Conservation (phyloP, 1,140 invertebrate genomes). For the Drosophila sechellia region DNA sequence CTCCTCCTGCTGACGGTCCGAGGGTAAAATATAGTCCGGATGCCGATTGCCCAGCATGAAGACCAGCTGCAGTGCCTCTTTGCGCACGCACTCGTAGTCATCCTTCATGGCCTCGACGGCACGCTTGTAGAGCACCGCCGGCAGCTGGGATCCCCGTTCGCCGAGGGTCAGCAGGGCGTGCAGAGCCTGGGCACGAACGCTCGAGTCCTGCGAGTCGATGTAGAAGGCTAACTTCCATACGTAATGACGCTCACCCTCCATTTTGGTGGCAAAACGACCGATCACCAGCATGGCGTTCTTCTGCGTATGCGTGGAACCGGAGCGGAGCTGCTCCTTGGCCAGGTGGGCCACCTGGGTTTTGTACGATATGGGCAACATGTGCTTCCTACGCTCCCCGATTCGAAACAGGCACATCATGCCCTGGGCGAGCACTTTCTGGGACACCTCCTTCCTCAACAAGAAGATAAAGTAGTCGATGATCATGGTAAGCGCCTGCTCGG, state of each 20-base stretch:
- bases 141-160: constrained; percentile 90
- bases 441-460: constrained; percentile 91
- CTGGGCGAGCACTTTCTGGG: constrained; percentile 89
- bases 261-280: constrained; percentile 86
- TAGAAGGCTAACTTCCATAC: constrained; percentile 91
- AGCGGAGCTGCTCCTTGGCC: constrained; percentile 89
- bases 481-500: constrained; percentile 57
- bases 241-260: constrained; percentile 86
- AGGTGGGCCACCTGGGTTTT: constrained; percentile 75
- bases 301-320: constrained; percentile 91
- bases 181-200: constrained; percentile 94
- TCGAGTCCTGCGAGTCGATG: constrained; percentile 94
- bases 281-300: constrained; percentile 91
- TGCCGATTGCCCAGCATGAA: constrained; percentile 94
- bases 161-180: constrained; percentile 89
- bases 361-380: constrained; percentile 63
- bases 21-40: constrained; percentile 91
- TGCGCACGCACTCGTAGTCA: constrained; percentile 97
- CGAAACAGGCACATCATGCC: constrained; percentile 74
- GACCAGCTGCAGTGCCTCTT: constrained; percentile 93
- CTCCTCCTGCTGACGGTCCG: constrained; percentile 87
- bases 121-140: constrained; percentile 91
- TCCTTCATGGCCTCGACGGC: constrained; percentile 94
- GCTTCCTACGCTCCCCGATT: constrained; percentile 66
- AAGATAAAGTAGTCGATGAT: constrained; percentile 89